phyloP scores from a whole-genome alignment of 2,888 invertebrate genomes.

The Beris chalybata region DNA sequence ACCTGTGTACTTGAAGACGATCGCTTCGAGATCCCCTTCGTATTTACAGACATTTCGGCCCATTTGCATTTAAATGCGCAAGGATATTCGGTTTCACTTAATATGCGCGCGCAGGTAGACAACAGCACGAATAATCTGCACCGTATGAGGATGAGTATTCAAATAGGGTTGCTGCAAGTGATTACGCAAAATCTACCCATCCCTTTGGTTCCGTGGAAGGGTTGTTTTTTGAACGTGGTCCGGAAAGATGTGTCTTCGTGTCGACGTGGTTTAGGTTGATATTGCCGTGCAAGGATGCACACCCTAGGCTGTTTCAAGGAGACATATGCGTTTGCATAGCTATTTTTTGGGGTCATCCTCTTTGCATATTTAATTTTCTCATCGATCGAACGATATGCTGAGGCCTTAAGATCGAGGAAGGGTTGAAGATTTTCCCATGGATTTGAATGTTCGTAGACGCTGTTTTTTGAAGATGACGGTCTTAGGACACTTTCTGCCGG shows the following conservation, averaged over 20 bases:
- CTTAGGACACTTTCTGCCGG: conserved; percentile 32
- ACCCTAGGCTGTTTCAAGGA: conserved; percentile 9
- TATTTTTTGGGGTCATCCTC: conserved; percentile 38
- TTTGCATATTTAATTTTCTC: conserved; percentile 43
- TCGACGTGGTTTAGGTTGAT: not conserved
- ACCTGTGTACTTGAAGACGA: conserved; percentile 25
- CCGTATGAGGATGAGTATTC: conserved; percentile 39
- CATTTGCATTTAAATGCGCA: conserved; percentile 40
- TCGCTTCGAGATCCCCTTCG: conserved; percentile 17
- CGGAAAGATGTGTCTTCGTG: not conserved
- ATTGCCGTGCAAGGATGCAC: conserved; percentile 14
- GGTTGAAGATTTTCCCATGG: conserved; percentile 40
- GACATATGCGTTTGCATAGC: conserved; percentile 38
- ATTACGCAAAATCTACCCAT: conserved; percentile 40
- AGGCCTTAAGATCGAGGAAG: conserved; percentile 16
- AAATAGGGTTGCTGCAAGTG: conserved; percentile 36
- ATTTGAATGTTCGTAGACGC: conserved; percentile 28
- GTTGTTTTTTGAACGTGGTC: not conserved
- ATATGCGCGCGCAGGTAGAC: conserved; percentile 41
- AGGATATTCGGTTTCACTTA: conserved; percentile 41
- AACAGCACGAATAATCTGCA: conserved; percentile 29
- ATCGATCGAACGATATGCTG: conserved; percentile 24
- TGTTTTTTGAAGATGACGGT: conserved; percentile 34
- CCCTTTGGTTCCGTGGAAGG: conserved; percentile 2
- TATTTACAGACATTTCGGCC: conserved; percentile 38